These are phyloP conservation scores for Hydriomena furcata DNA, from an alignment of 2,888 invertebrate genomes.

Conservation along the genomic window DNA sequence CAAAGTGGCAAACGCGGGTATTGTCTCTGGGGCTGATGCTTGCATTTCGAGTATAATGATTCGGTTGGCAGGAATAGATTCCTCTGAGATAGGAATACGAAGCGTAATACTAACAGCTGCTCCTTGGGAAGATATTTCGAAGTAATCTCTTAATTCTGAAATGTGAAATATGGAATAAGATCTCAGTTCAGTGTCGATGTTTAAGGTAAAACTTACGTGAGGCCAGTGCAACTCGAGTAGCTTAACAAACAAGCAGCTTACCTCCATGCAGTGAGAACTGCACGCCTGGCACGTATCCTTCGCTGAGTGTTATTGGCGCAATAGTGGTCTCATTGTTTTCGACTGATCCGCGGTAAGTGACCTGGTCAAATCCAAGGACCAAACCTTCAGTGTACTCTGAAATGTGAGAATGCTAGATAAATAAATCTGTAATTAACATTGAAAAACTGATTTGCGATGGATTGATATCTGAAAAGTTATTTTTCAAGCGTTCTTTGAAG, in stretches of 20 bases:
- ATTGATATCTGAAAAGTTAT: no score
- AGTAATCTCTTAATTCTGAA: conserved; percentile 22
- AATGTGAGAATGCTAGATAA: conserved; percentile 21
- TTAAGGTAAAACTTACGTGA: no score
- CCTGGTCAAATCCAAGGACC: conserved; percentile 39
- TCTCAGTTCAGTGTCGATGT: not conserved
- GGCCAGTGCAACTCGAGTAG: no score
- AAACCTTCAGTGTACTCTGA: conserved; percentile 21
- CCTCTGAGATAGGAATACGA: conserved; percentile 37
- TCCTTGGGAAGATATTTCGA: conserved; percentile 10
- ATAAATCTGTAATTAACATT: no score
- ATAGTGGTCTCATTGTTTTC: conserved; percentile 30
- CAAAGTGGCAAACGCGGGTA: conserved; percentile 42
- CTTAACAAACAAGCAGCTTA: conserved; percentile 15
- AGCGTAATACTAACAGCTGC: conserved; percentile 19
- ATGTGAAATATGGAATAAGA: not conserved
- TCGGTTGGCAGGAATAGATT: conserved; percentile 38
- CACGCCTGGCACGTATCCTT: conserved; percentile 42
- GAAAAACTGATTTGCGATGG: no score
- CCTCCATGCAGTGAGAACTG: conserved; percentile 43
- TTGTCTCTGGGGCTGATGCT: conserved; percentile 39
- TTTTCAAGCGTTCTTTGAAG: no score
- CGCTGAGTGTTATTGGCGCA: conserved; percentile 39
- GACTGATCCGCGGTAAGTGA: conserved; percentile 41
- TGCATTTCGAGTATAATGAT: conserved; percentile 41